phyloP scores from a whole-genome alignment of 2,888 invertebrate genomes.

The Apantesis nais region DNA sequence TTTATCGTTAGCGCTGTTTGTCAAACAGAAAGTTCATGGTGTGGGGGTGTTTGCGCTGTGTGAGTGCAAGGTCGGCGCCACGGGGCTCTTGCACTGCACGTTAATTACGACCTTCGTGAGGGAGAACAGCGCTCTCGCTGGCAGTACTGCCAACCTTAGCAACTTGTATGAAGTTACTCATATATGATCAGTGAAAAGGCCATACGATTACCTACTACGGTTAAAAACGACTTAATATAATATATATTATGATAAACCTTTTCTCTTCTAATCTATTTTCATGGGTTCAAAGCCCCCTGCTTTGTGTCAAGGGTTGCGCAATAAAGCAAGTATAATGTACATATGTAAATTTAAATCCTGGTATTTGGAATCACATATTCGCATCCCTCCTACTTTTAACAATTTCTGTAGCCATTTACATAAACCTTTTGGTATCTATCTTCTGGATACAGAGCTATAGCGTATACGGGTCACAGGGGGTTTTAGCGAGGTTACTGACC shows the following conservation, averaged over 20 bases:
- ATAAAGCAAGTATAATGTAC: background rate
- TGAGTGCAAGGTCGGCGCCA: background rate
- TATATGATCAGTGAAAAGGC: background rate
- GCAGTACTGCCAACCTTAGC: background rate
- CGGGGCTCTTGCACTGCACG: conserved; percentile 6
- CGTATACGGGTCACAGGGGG: background rate
- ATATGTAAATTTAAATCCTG: background rate
- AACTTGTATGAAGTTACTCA: background rate
- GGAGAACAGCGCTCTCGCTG: background rate
- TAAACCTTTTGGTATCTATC: background rate
- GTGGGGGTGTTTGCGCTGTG: background rate
- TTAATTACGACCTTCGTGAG: background rate
- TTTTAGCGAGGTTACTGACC: no score
- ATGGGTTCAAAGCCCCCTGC: background rate
- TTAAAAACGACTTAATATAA: background rate
- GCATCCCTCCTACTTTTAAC: background rate
- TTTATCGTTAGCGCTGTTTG: conserved; percentile 8
- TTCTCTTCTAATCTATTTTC: background rate
- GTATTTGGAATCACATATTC: background rate
- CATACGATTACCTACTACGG: background rate
- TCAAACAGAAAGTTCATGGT: conserved; percentile 3
- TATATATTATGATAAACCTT: background rate
- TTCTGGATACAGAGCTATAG: background rate
- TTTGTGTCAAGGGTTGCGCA: background rate
- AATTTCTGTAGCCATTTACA: background rate